These are phyloP conservation scores for Bostrychus sinensis DNA, from an alignment of 2,113 vertebrate species.

Conservation along the genomic window DNA sequence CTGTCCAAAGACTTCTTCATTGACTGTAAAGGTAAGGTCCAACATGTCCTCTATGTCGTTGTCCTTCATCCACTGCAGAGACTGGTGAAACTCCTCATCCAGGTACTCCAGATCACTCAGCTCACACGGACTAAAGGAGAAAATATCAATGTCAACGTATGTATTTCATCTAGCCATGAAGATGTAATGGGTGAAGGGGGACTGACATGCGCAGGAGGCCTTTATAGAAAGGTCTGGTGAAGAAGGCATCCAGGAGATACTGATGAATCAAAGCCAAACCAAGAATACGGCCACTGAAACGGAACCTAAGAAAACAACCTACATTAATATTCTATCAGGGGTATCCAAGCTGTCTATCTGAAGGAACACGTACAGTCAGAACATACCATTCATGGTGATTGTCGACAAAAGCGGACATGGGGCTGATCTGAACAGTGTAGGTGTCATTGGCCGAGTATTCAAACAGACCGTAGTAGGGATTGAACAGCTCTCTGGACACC, in stretches of 20 bases:
- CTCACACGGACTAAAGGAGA: constrained; percentile 83
- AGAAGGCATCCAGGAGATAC: constrained; percentile 93
- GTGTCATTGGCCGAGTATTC: constrained; percentile 94
- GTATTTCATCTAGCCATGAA: neutral
- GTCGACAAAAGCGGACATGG: constrained; percentile 95
- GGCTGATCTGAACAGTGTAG: constrained; percentile 95
- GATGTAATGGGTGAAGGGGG: neutral
- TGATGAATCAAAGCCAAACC: constrained; percentile 93
- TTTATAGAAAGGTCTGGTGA: constrained; percentile 94
- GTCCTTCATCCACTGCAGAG: constrained; percentile 95
- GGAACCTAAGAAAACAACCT: constrained; percentile 84
- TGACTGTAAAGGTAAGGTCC: constrained; percentile 93
- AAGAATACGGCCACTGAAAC: constrained; percentile 92
- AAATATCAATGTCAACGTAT: neutral
- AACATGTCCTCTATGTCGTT: constrained; percentile 93
- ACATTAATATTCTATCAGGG: neutral
- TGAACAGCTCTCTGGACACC: constrained; percentile 93
- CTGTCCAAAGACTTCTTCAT: constrained; percentile 95
- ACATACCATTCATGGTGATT: constrained; percentile 95
- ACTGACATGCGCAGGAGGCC: constrained; percentile 82
- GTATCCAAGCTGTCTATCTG: neutral
- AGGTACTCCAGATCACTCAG: constrained; percentile 93
- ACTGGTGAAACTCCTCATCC: constrained; percentile 94
- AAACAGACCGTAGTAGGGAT: constrained; percentile 92
- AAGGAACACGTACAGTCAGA: neutral